Evolutionary conservation across 2,797 vertebrate species (phyloP), one percentile per base, ranked within the genome.

Genomic region (Cichlasoma orientale): DNA sequence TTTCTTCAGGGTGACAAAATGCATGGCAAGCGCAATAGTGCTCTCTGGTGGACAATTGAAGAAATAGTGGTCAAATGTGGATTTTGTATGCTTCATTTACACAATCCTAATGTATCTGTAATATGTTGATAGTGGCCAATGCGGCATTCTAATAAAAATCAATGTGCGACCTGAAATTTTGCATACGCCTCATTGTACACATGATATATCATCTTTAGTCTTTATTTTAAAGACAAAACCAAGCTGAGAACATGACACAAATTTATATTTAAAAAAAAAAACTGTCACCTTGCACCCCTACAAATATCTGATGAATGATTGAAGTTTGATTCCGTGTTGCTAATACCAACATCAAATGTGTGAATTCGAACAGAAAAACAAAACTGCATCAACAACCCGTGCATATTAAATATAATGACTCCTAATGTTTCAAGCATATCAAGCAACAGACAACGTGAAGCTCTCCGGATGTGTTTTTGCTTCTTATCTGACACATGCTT

Each of bases 401-500:
- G 9, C 33, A 36, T 10, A 36, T 36, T 36, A 36, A 8, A 36
- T 36, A 36, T 36, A 36, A 36, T 36, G 33, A 36, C 33, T 36
- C 33, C 2, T 9, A 36, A 9, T 36, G 8, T 36, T 36, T 36
- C 7, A 8, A 9, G 6, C 8, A 9, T 36, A 36, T 36, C 47
- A 77, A 21, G 55, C 36, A 25, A 33, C 31, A 33, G 54, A 41
- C 41, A 68, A 7, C 8, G 31, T 71, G 75, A 36, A 27, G 56
- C 41, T 4, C 21, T 47, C 21, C 33, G 52, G 4, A 38, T 8
- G 38, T 31, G 36, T 19, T 10, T 75, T 57, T 38, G 25, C 44
- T 52, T 58, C 23, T 1, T 27, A 61, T 72, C 72, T 80, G 77
- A 47, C 83, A 84, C 63, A 71, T 66, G 58, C 18, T 79, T 79